phyloP scores from a whole-genome alignment of 2,797 vertebrate species.

The Oryzias dopingdopingensis region DNA sequence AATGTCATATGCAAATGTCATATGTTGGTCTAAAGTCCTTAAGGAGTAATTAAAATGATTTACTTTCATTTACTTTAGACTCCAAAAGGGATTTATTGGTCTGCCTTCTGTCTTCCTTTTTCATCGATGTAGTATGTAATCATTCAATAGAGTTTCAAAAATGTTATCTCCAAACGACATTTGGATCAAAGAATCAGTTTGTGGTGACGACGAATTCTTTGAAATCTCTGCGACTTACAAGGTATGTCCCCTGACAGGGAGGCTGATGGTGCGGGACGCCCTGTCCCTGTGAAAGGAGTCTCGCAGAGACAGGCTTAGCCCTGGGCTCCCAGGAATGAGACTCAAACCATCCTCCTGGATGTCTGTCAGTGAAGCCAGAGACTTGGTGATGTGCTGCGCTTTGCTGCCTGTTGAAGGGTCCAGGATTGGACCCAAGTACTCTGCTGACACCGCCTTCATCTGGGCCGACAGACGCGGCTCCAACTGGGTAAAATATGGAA shows the following conservation, averaged over 20 bases:
- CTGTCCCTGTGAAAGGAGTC: slow-evolving; percentile 85
- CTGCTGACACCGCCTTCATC: slow-evolving; percentile 94
- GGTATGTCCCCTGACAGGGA: slow-evolving; percentile 91
- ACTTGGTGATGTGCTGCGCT: slow-evolving; percentile 90
- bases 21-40: slow-evolving; percentile 1
- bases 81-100: slow-evolving; percentile 22
- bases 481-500: slow-evolving; percentile 67
- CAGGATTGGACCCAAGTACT: slow-evolving; percentile 88
- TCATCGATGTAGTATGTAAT: background rate
- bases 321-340: slow-evolving; percentile 66
- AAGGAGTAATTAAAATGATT: slow-evolving; percentile 24
- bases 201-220: background rate
- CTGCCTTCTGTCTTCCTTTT: background rate
- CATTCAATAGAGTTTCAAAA: too few species aligned
- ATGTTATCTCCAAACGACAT: background rate
- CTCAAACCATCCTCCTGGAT: slow-evolving; percentile 87
- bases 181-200: background rate
- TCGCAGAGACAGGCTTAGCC: slow-evolving; percentile 76
- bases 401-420: slow-evolving; percentile 79
- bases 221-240: slow-evolving; percentile 83
- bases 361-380: slow-evolving; percentile 92
- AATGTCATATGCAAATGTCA: slow-evolving; percentile 18
- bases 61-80: slow-evolving; percentile 7
- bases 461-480: slow-evolving; percentile 92
- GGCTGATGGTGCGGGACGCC: slow-evolving; percentile 88